A percentile compares a stretch with the other conserved stretches of the same genome.
Evolutionary conservation across 2,888 invertebrate species (phyloP).

Genomic region (Nemoura dubitans): DNA sequence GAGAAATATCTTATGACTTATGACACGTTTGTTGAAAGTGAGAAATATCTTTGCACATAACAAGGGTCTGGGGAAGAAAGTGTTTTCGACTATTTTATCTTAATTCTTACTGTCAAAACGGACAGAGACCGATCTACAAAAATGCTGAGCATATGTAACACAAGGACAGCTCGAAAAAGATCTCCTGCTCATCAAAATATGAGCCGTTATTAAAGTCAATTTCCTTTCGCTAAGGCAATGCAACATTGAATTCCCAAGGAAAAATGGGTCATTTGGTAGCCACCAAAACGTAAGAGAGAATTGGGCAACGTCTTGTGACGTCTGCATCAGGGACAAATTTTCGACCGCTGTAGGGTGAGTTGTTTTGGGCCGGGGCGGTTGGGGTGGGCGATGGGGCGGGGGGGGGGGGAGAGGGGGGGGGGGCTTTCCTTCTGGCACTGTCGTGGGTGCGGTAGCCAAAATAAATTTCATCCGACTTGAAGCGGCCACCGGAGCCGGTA

Average conservation of each 20-base stretch:
- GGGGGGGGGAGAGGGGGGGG: slow-evolving; percentile 30
- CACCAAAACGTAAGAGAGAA: neutral
- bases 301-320: neutral
- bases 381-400: slow-evolving; percentile 40
- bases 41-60: slow-evolving; percentile 35
- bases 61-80: slow-evolving; percentile 34
- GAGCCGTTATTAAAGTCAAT: neutral
- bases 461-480: neutral
- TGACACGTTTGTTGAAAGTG: slow-evolving; percentile 40
- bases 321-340: neutral
- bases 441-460: neutral
- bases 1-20: slow-evolving; percentile 32
- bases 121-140: slow-evolving; percentile 35
- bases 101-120: slow-evolving; percentile 35
- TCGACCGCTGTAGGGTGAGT: slow-evolving; percentile 35
- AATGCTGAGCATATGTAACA: neutral
- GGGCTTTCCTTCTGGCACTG: neutral
- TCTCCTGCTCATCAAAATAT: neutral
- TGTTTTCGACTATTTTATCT: slow-evolving; percentile 35
- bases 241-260: neutral
- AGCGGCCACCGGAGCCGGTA: neutral
- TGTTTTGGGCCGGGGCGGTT: slow-evolving; percentile 44
- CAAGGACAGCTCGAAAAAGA: neutral
- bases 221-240: neutral
- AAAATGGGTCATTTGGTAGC: neutral